A percentile compares a stretch with the other conserved stretches of the same genome.
These are phyloP conservation scores for Melipona bicolor DNA, from an alignment of 2,888 invertebrate genomes.

Conservation along the genomic window DNA sequence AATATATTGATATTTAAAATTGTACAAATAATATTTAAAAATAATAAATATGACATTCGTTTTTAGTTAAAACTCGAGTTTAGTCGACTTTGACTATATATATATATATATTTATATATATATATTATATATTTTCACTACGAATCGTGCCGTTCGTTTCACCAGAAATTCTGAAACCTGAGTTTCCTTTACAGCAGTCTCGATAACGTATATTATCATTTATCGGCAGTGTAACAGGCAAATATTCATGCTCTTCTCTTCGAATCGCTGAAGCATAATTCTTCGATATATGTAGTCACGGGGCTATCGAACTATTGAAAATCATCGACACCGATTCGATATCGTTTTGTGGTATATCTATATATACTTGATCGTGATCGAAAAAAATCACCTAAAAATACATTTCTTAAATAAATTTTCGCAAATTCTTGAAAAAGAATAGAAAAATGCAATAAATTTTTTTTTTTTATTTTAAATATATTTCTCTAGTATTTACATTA, in stretches of 20 bases:
- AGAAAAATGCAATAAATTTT: too few relatives aligned
- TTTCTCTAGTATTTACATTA: too few relatives aligned
- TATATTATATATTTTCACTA: not conserved
- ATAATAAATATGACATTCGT: not conserved
- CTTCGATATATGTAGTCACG: constrained; percentile 36
- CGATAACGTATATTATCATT: constrained; percentile 63
- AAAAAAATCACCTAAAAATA: not conserved
- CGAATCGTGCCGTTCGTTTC: not conserved
- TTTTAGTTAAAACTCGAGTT: not conserved
- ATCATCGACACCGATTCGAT: constrained; percentile 14
- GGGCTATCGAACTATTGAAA: constrained; percentile 30
- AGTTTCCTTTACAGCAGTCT: constrained; percentile 32
- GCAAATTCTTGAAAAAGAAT: not conserved
- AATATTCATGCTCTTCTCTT: constrained; percentile 40
- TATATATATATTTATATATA: too few relatives aligned
- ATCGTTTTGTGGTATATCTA: not conserved
- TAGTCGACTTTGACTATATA: not conserved
- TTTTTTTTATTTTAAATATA: too few relatives aligned
- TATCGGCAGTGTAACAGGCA: constrained; percentile 40
- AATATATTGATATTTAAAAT: too few relatives aligned
- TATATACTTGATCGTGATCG: not conserved
- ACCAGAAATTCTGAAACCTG: constrained; percentile 23
- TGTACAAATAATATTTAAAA: not conserved
- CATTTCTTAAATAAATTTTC: not conserved
- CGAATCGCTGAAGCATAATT: constrained; percentile 51